phyloP scores from a whole-genome alignment of 2,888 invertebrate species.

The Unio delphinus region DNA sequence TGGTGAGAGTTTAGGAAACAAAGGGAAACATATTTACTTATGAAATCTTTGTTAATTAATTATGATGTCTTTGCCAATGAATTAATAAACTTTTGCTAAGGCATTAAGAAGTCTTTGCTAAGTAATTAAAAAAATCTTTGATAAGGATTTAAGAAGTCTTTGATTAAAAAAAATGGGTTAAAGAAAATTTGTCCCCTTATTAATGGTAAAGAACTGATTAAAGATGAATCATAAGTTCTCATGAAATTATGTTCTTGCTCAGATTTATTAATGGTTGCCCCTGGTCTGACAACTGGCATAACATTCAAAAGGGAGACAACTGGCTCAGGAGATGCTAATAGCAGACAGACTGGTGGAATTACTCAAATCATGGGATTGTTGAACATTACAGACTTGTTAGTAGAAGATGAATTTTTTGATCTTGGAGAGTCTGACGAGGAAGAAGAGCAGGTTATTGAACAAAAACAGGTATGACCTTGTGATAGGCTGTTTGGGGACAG shows the following conservation, averaged over 20 bases:
- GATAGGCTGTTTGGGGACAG: too few species aligned
- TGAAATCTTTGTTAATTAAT: background rate
- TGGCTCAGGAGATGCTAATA: slow-evolving; percentile 3
- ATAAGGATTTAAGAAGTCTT: background rate
- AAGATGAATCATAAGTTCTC: background rate
- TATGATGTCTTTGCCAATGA: background rate
- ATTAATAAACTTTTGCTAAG: too few species aligned
- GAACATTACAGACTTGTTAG: slow-evolving; percentile 52
- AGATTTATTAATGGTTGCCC: slow-evolving; percentile 79
- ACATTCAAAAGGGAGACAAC: slow-evolving; percentile 73
- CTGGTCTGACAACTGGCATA: slow-evolving; percentile 77
- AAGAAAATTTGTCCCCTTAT: too few species aligned
- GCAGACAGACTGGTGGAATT: background rate
- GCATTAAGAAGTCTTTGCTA: background rate
- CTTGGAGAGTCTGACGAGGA: slow-evolving; percentile 55
- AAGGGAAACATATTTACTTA: too few species aligned
- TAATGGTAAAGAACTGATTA: too few species aligned
- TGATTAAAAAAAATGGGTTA: background rate
- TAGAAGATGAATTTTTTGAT: slow-evolving; percentile 56
- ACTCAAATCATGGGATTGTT: slow-evolving; percentile 47
- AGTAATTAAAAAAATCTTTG: background rate
- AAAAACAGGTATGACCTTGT: too few species aligned
- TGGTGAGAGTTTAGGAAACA: too few species aligned
- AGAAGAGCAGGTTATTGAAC: slow-evolving; percentile 12
- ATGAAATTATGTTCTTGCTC: slow-evolving; percentile 27